A percentile compares a stretch with the other conserved stretches of the same genome.
Evolutionary conservation across 2,888 invertebrate species (phyloP).

Genomic region (Drosophila falleni): DNA sequence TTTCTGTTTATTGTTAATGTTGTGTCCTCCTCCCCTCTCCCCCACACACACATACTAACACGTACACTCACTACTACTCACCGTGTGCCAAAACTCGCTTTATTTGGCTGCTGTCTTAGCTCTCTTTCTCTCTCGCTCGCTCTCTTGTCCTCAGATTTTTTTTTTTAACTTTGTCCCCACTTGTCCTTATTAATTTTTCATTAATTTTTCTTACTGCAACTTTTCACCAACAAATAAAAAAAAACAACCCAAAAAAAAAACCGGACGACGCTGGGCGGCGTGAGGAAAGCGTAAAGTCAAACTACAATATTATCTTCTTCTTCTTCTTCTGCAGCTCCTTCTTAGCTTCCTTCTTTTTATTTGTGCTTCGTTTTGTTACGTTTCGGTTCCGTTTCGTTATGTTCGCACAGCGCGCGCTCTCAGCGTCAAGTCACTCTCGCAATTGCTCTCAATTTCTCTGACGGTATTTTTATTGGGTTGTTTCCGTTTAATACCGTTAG

Average conservation of each 20-base stretch:
- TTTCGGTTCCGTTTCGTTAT: slow-evolving; percentile 5
- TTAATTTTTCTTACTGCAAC: slow-evolving; percentile 52
- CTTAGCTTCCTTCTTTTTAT: background rate
- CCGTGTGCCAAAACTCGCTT: slow-evolving; percentile 57
- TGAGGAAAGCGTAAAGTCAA: slow-evolving; percentile 52
- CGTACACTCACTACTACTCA: slow-evolving; percentile 44
- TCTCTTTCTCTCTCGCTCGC: slow-evolving; percentile 30
- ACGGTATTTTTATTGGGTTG: slow-evolving; percentile 27
- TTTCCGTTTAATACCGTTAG: slow-evolving; percentile 50
- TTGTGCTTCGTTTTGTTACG: slow-evolving; percentile 13
- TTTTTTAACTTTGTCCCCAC: slow-evolving; percentile 30
- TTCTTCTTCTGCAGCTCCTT: slow-evolving; percentile 2
- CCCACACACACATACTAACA: slow-evolving; percentile 9
- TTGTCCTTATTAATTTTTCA: slow-evolving; percentile 72
- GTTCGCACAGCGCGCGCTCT: slow-evolving; percentile 43
- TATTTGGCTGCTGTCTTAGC: slow-evolving; percentile 23
- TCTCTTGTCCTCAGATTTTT: slow-evolving; percentile 17
- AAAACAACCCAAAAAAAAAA: slow-evolving; percentile 28
- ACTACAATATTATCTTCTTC: slow-evolving; percentile 30
- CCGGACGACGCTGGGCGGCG: slow-evolving; percentile 18
- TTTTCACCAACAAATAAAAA: slow-evolving; percentile 41
- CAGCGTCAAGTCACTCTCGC: slow-evolving; percentile 27
- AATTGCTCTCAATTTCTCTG: slow-evolving; percentile 13
- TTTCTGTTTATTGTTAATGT: slow-evolving; percentile 74
- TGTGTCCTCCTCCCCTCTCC: slow-evolving; percentile 33